Percentiles rank a stretch among this genome's conserved stretches.
Evolutionary conservation across 2,888 invertebrate species (phyloP).

Genomic region (Myopa tessellatipennis): DNA sequence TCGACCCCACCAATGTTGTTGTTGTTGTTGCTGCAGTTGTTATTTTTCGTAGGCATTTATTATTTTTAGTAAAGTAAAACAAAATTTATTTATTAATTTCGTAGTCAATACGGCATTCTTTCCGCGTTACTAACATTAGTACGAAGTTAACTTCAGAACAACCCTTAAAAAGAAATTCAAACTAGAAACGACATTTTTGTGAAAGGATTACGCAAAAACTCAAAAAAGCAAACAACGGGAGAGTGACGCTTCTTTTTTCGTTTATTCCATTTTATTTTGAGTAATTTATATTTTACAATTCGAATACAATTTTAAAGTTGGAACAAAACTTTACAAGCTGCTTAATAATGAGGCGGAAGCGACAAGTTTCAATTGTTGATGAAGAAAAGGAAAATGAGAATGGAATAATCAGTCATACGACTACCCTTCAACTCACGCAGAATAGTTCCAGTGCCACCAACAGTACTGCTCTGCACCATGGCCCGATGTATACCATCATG

Average conservation of each 20-base stretch:
- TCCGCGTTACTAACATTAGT: no score
- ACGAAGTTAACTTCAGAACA: neutral
- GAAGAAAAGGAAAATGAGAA: conserved; percentile 57
- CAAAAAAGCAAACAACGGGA: conserved; percentile 21
- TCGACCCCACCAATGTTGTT: no score
- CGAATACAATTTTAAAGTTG: neutral
- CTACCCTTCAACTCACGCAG: neutral
- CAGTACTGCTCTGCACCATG: conserved; percentile 50
- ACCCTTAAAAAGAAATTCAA: conserved; percentile 22
- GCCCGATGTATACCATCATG: conserved; percentile 69
- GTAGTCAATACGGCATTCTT: no score
- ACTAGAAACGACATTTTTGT: conserved; percentile 30
- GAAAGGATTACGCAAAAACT: conserved; percentile 12
- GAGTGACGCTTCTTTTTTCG: conserved; percentile 7
- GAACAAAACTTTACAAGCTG: neutral
- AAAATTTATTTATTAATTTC: no score
- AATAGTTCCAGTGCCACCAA: conserved; percentile 4
- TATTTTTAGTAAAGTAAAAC: no score
- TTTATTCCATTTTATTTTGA: neutral
- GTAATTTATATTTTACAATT: neutral
- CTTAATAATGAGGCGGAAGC: conserved; percentile 55
- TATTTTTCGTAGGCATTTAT: no score
- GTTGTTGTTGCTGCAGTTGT: no score
- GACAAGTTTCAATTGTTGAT: conserved; percentile 52
- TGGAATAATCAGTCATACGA: conserved; percentile 11